Evolutionary conservation across 2,888 invertebrate species (phyloP), one percentile per base, ranked within the genome.

Genomic region (Chymomyza fuscimana): DNA sequence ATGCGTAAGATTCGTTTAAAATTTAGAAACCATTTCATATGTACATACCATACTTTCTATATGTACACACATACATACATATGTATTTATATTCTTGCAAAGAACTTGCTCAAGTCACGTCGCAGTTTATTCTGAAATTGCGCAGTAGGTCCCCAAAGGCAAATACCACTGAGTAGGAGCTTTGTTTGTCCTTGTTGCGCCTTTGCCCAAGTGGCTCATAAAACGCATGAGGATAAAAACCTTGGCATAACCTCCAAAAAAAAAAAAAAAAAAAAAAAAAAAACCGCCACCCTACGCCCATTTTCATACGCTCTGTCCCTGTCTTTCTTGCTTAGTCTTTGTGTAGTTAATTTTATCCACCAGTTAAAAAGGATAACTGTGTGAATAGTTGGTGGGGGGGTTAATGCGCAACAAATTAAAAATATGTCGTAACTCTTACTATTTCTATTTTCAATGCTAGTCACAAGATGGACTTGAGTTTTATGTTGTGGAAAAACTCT

Each of bases 21-120:
- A 77, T 87, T 87, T 77, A 84, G 81, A 87, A 86, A 66, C 77
- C 73, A 86, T 87, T 86, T 75, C 71, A 73, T 73, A 66, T 63
- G 76, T 65, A 62, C 12, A n/a, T 4, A 50, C 5, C 5, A 32
- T 5, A 32, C 5, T 4, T 5, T 32, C 5, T 32, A 32, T 32
- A 29, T 32, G 32, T 32, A 16, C 32, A 25, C 59, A 59, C 6
- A 59, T 10, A 2, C 59, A 19, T 59, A 59, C 12, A 40, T 16
- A n/a, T n/a, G 10, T 56, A n/a, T 56, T 15, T 56, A 56, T 16
- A n/a, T 56, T 46, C 12, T 46, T 40, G 40, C 40, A 40, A 40
- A 40, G 40, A 40, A 40, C 40, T 40, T 10, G 40, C 40, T 46
- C 40, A 46, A 58, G 25, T 58, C 58, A 25, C 58, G 58, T 25